A percentile compares a stretch with the other conserved stretches of the same genome.
phyloP scores from a whole-genome alignment of 92 coral and sea anemone species.

The Parazoanthus darwini region DNA sequence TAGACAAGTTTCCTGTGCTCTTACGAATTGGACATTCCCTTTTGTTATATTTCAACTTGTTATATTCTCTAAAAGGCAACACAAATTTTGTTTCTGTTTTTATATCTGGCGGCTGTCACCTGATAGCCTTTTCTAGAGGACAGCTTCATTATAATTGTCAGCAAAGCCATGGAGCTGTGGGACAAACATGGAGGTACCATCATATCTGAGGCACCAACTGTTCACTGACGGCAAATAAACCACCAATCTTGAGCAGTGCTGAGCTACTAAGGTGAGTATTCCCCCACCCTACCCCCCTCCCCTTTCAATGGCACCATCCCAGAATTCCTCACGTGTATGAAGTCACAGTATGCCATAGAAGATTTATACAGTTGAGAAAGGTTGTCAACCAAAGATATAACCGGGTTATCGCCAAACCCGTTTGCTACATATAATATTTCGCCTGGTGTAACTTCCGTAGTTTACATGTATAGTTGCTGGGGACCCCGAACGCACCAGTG shows the following conservation, averaged over 20 bases:
- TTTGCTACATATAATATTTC: no score
- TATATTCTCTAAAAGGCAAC: background rate
- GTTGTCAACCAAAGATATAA: no score
- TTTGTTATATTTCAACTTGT: background rate
- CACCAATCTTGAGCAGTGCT: background rate
- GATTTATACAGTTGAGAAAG: no score
- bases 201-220: slow-evolving; percentile 66
- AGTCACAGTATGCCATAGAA: no score
- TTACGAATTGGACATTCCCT: background rate
- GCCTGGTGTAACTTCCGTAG: no score
- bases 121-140: slow-evolving; percentile 73
- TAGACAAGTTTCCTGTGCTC: background rate
- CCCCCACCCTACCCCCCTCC: background rate
- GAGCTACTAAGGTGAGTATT: background rate
- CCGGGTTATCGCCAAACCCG: no score
- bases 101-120: background rate
- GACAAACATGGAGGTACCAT: slow-evolving; percentile 84
- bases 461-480: no score
- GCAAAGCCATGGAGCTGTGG: slow-evolving; percentile 94
- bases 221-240: slow-evolving; percentile 44
- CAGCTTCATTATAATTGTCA: slow-evolving; percentile 72
- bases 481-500: background rate
- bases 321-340: background rate
- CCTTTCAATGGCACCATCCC: background rate
- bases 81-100: background rate